Evolutionary conservation across 2,888 invertebrate genomes (phyloP).

Genomic region (Hypercompe scribonia): DNA sequence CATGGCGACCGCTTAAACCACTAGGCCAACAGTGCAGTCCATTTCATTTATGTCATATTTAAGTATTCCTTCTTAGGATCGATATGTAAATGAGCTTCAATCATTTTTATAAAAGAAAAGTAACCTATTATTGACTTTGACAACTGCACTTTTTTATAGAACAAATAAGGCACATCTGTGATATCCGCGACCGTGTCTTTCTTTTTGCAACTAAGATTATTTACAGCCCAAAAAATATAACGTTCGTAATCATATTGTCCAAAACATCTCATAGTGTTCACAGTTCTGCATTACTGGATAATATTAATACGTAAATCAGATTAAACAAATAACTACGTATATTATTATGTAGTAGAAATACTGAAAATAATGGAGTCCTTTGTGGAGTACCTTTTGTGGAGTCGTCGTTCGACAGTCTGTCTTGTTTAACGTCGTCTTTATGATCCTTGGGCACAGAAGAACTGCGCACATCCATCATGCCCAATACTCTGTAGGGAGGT

Average conservation of each 20-base stretch:
- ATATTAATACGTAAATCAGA: too few relatives aligned
- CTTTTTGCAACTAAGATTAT: too few relatives aligned
- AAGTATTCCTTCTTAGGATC: background rate
- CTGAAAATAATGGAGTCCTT: background rate
- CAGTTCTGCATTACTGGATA: too few relatives aligned
- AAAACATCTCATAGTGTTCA: too few relatives aligned
- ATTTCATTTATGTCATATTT: background rate
- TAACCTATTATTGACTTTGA: background rate
- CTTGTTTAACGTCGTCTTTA: constrained; percentile 58
- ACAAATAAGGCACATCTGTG: too few relatives aligned
- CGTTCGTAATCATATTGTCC: too few relatives aligned
- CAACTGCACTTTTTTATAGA: background rate
- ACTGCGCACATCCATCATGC: constrained; percentile 70
- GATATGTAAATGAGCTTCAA: background rate
- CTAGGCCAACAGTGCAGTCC: too few relatives aligned
- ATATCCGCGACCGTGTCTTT: too few relatives aligned
- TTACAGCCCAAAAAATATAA: too few relatives aligned
- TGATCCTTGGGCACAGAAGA: constrained; percentile 78
- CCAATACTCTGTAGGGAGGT: constrained; percentile 67
- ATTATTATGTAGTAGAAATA: background rate
- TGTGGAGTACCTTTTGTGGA: constrained; percentile 48
- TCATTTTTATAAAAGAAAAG: too few relatives aligned
- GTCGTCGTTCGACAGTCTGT: constrained; percentile 23
- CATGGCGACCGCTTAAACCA: too few relatives aligned
- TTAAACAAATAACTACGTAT: background rate